Evolutionary conservation across 1,140 invertebrate species (phyloP).

Genomic region (Thereuonema tuberculata): DNA sequence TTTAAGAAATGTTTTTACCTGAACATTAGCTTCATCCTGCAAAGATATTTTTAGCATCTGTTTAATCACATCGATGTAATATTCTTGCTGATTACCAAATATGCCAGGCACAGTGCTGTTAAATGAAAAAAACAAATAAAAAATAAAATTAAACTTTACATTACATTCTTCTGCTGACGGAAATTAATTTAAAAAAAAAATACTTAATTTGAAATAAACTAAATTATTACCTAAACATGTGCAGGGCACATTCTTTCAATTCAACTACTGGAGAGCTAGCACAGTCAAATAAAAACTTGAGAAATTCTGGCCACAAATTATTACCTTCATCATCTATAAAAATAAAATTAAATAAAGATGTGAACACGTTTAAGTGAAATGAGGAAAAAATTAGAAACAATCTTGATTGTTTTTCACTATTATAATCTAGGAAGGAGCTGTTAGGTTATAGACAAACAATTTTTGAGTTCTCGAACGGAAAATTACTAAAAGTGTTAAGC

Average conservation of each 20-base stretch:
- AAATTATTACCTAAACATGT: slow-evolving; percentile 72
- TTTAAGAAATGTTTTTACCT: slow-evolving; percentile 30
- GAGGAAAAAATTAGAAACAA: too few species aligned
- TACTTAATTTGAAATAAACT: too few species aligned
- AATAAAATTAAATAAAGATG: slow-evolving; percentile 11
- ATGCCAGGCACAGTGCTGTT: slow-evolving; percentile 79
- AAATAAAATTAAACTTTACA: background rate
- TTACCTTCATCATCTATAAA: slow-evolving; percentile 78
- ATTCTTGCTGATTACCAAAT: slow-evolving; percentile 87
- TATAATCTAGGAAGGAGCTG: too few species aligned
- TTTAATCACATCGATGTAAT: slow-evolving; percentile 85
- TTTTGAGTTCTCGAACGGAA: too few species aligned
- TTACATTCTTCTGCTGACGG: too few species aligned
- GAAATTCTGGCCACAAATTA: slow-evolving; percentile 92
- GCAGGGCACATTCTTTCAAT: slow-evolving; percentile 83
- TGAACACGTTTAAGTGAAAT: too few species aligned
- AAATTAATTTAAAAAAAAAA: too few species aligned
- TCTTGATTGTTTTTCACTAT: too few species aligned
- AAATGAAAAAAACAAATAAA: slow-evolving; percentile 16
- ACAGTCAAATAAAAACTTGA: slow-evolving; percentile 92
- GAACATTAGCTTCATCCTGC: slow-evolving; percentile 48
- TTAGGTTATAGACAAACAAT: too few species aligned
- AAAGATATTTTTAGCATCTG: slow-evolving; percentile 79
- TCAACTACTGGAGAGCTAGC: slow-evolving; percentile 62
- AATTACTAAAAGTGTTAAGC: too few species aligned